Evolutionary conservation across 2,113 vertebrate genomes (phyloP), one percentile per base, ranked within the genome.

Genomic region (Cynocephalus volans): DNA sequence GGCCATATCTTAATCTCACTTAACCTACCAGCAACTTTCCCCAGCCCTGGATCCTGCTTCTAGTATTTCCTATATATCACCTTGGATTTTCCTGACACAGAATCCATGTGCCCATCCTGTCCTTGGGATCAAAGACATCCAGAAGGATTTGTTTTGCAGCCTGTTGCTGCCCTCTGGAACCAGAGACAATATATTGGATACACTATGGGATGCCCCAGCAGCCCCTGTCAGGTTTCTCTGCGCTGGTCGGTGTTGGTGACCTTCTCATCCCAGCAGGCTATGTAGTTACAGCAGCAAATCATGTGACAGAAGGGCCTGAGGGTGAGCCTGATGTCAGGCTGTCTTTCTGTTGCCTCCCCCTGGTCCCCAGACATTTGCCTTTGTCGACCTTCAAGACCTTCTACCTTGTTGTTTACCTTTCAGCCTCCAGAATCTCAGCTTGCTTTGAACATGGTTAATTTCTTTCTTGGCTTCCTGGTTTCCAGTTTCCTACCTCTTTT

Each of bases 391-490:
- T 92, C 70, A 36, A 96, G 58, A 95, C 0, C 54, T 36, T 70
- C 54, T 52, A 6, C n/a, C 13, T 84, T 70, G 12, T 84, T 70
- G 12, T 80, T 96, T 81, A 36, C 60, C 28, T 88, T 93, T 33
- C 23, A 11, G 19, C 28, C 24, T 95, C 60, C 14, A 75, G 52
- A 90, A 72, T 41, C 48, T 80, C 18, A 62, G 19, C 18, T 77
- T 91, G 48, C 31, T 95, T 87, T 94, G 26, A 73, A 50, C 41
- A 15, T 28, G 18, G 5, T 26, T 85, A 70, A 77, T 93, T 56
- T 93, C 33, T 97, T 88, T 65, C 45, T 90, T 94, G 36, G 92
- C 54, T 12, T 84, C 80, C 33, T 91, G 65, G 14, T 13, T 92
- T 94, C 41, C 18, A 65, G 24, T 56, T 77, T 77, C 69, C 36